phyloP scores from a whole-genome alignment of 2,113 vertebrate species.

The Mugil cephalus region DNA sequence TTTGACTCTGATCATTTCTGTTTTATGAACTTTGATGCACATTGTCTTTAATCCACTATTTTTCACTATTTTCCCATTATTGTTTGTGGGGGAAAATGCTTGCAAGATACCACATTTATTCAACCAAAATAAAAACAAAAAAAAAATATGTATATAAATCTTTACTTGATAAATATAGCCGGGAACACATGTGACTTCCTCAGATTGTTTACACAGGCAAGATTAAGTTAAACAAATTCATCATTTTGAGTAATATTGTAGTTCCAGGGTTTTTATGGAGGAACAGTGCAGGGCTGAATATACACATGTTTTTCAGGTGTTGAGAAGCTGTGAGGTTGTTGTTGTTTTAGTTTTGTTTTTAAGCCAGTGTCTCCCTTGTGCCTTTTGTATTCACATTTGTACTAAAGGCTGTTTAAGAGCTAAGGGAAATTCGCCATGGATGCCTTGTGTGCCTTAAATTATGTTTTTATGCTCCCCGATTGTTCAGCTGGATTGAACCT shows the following conservation, averaged over 20 bases:
- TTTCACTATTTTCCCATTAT: neutral
- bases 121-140: slow-evolving; percentile 1
- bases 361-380: slow-evolving; percentile 29
- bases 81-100: neutral
- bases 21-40: slow-evolving; percentile 11
- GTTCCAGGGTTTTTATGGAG: neutral
- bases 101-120: slow-evolving; percentile 18
- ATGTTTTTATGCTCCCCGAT: slow-evolving; percentile 2
- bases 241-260: neutral
- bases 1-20: neutral
- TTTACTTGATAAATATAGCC: slow-evolving; percentile 21
- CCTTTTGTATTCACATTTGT: slow-evolving; percentile 51
- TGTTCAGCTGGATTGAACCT: slow-evolving; percentile 23
- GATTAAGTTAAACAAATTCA: neutral
- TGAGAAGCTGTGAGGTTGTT: slow-evolving; percentile 12
- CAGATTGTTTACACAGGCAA: neutral
- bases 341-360: slow-evolving; percentile 17
- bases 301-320: neutral
- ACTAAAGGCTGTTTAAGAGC: slow-evolving; percentile 32
- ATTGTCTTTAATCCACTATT: slow-evolving; percentile 7
- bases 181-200: neutral
- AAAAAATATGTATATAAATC: neutral
- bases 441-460: slow-evolving; percentile 56
- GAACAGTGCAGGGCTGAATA: neutral
- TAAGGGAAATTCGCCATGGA: slow-evolving; percentile 27